phyloP scores from a whole-genome alignment of 2,797 vertebrate genomes.

The Leucoraja ocellata region DNA sequence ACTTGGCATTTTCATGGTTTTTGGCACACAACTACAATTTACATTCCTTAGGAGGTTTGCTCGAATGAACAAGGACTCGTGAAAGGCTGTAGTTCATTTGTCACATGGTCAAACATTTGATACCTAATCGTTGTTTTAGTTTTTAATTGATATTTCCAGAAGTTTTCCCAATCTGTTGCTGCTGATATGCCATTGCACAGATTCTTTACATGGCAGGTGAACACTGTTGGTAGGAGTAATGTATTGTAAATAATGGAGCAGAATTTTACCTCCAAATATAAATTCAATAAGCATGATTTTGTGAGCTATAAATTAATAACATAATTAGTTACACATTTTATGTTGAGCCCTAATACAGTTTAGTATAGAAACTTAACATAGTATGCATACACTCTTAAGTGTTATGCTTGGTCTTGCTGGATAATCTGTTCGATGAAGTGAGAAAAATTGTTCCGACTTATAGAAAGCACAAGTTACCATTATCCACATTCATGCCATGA shows the following conservation, averaged over 20 bases:
- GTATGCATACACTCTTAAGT: background rate
- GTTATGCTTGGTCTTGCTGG: background rate
- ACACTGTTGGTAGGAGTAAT: background rate
- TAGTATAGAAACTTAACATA: background rate
- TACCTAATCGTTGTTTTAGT: slow-evolving; percentile 30
- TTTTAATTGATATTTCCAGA: slow-evolving; percentile 17
- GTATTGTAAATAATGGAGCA: background rate
- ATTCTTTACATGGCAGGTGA: background rate
- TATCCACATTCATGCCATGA: background rate
- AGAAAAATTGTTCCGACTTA: background rate
- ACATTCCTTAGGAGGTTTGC: slow-evolving; percentile 17
- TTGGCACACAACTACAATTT: slow-evolving; percentile 30
- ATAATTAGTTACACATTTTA: slow-evolving; percentile 10
- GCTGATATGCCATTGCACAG: background rate
- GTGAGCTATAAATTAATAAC: slow-evolving; percentile 8
- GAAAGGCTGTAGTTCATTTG: slow-evolving; percentile 1
- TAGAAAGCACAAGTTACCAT: background rate
- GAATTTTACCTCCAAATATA: slow-evolving; percentile 12
- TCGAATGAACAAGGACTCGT: slow-evolving; percentile 13
- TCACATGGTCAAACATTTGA: slow-evolving; percentile 4
- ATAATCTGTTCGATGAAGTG: background rate
- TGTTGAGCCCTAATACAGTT: slow-evolving; percentile 20
- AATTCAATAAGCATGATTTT: slow-evolving; percentile 19
- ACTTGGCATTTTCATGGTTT: slow-evolving; percentile 35
- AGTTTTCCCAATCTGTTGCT: background rate